These are phyloP conservation scores for Pseudopleuronectes americanus DNA, from an alignment of 2,797 vertebrate species.

Conservation along the genomic window DNA sequence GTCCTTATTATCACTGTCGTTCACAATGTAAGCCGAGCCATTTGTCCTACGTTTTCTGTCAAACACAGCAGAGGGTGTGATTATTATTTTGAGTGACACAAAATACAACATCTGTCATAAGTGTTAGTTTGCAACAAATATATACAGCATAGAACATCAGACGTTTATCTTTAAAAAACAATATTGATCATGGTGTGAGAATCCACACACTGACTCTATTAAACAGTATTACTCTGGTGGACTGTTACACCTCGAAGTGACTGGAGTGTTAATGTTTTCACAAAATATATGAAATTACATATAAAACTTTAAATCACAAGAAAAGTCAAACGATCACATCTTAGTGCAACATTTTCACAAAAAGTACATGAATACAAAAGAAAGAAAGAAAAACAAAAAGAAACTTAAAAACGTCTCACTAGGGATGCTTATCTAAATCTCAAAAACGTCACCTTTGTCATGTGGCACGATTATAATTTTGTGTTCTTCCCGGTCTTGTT, in stretches of 20 bases:
- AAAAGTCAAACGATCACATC: slow-evolving; percentile 2
- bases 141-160: slow-evolving; percentile 15
- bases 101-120: slow-evolving; percentile 16
- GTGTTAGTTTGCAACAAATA: slow-evolving; percentile 24
- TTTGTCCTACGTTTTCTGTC: background rate
- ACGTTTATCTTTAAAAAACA: slow-evolving; percentile 27
- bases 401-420: background rate
- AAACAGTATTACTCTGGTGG: background rate
- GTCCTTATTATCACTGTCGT: background rate
- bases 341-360: slow-evolving; percentile 17
- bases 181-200: slow-evolving; percentile 17
- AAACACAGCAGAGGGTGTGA: background rate
- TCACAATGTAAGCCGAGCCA: slow-evolving; percentile 20
- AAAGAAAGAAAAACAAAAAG: background rate
- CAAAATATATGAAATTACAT: background rate
- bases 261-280: slow-evolving; percentile 3
- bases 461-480: slow-evolving; percentile 57
- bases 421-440: too few species aligned
- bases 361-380: background rate
- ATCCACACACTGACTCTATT: slow-evolving; percentile 1
- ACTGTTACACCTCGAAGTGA: background rate
- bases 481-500: slow-evolving; percentile 46
- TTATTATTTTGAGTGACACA: background rate
- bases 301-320: background rate
- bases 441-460: background rate